phyloP scores from a whole-genome alignment of 2,797 vertebrate genomes.

The Buceros bicornis region DNA sequence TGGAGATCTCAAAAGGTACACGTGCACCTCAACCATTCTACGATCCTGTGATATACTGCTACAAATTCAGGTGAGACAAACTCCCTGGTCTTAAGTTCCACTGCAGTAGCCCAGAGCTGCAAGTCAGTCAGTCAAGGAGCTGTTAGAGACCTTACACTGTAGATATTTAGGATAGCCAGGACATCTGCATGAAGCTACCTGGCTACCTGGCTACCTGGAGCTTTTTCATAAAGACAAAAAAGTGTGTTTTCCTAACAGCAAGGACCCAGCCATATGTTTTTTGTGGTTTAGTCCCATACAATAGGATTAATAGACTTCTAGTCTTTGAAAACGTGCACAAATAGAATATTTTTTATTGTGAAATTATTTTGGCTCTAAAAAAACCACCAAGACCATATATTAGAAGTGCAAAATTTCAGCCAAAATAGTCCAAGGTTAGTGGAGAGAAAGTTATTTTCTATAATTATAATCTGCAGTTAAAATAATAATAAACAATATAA shows the following conservation, averaged over 20 bases:
- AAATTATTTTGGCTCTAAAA: neutral
- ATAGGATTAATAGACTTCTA: neutral
- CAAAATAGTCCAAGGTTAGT: neutral
- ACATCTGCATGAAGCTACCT: neutral
- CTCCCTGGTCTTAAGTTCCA: neutral
- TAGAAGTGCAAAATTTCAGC: neutral
- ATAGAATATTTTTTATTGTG: neutral
- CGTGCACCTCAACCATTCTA: neutral
- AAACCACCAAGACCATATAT: neutral
- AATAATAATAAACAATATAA: neutral
- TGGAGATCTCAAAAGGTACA: neutral
- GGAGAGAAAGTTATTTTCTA: neutral
- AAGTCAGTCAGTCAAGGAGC: neutral
- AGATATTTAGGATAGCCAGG: neutral
- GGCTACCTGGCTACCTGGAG: neutral
- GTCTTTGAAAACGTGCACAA: accelerated
- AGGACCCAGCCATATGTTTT: neutral
- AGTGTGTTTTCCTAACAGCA: neutral
- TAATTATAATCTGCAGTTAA: neutral
- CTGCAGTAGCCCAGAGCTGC: neutral
- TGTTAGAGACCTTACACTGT: neutral
- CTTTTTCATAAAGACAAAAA: neutral
- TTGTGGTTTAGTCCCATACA: neutral
- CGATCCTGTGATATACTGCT: neutral
- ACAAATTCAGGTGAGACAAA: neutral